Evolutionary conservation across 2,113 vertebrate species (phyloP).

Genomic region (Rostratula benghalensis): DNA sequence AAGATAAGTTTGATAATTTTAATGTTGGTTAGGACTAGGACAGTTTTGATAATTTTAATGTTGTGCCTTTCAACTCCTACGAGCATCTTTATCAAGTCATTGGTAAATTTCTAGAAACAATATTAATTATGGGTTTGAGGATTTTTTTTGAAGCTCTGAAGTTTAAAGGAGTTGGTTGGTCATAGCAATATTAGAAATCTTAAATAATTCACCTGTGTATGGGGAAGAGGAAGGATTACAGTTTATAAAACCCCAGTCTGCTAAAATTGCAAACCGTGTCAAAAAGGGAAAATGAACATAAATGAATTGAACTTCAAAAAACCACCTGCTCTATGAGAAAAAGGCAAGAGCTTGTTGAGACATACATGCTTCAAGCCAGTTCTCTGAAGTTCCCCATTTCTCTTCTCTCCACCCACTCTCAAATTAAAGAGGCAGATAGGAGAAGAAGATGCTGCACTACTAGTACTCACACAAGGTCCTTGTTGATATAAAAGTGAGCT

Average conservation of each 20-base stretch:
- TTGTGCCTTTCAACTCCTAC: not conserved
- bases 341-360: not conserved
- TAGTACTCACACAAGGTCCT: not conserved
- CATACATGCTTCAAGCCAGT: not conserved
- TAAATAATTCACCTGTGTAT: not conserved
- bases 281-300: not conserved
- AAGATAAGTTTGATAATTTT: not conserved
- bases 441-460: not conserved
- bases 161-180: not conserved
- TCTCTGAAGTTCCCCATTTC: not conserved
- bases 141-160: not conserved
- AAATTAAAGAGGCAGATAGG: not conserved
- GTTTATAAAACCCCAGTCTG: not conserved
- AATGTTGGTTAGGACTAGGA: too few species aligned
- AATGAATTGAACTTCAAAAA: not conserved
- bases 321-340: not conserved
- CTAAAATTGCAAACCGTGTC: not conserved
- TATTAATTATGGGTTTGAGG: not conserved
- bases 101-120: not conserved
- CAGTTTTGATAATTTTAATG: too few species aligned
- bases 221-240: not conserved
- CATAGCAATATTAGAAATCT: not conserved
- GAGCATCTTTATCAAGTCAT: not conserved
- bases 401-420: not conserved
- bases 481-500: not conserved